Evolutionary conservation across 1,140 invertebrate genomes (phyloP).

Genomic region (Orius insidiosus): DNA sequence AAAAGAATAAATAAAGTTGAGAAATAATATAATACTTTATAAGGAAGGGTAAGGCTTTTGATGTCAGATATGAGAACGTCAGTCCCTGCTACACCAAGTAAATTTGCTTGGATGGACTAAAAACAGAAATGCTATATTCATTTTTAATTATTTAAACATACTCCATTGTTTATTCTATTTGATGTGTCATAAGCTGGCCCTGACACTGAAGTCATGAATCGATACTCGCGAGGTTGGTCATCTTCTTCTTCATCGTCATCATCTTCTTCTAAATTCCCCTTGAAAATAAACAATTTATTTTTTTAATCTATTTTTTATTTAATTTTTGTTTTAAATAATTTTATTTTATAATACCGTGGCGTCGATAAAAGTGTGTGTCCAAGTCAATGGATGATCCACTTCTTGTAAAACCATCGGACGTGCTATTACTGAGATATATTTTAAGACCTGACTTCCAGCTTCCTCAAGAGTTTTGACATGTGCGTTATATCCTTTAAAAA

Average conservation of each 20-base stretch:
- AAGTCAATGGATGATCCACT: constrained; percentile 58
- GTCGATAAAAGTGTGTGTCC: constrained; percentile 79
- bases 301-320: no score
- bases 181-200: constrained; percentile 68
- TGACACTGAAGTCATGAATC: constrained; percentile 66
- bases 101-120: constrained; percentile 40
- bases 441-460: constrained; percentile 80
- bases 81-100: constrained; percentile 83
- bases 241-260: constrained; percentile 7
- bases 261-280: background rate
- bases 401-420: constrained; percentile 65
- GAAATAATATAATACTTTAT: constrained; percentile 40
- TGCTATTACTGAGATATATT: constrained; percentile 80
- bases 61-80: constrained; percentile 87
- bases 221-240: constrained; percentile 26
- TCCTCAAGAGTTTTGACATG: constrained; percentile 86
- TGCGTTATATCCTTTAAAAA: constrained; percentile 61
- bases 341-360: constrained; percentile 53
- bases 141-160: constrained; percentile 11
- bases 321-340: no score
- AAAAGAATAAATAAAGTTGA: background rate
- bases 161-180: constrained; percentile 33
- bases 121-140: background rate
- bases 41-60: constrained; percentile 64
- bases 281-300: no score